A percentile compares a stretch with the other conserved stretches of the same genome.
These are phyloP conservation scores for Ecdyonurus torrentis DNA, from an alignment of 2,888 invertebrate species.

Conservation along the genomic window DNA sequence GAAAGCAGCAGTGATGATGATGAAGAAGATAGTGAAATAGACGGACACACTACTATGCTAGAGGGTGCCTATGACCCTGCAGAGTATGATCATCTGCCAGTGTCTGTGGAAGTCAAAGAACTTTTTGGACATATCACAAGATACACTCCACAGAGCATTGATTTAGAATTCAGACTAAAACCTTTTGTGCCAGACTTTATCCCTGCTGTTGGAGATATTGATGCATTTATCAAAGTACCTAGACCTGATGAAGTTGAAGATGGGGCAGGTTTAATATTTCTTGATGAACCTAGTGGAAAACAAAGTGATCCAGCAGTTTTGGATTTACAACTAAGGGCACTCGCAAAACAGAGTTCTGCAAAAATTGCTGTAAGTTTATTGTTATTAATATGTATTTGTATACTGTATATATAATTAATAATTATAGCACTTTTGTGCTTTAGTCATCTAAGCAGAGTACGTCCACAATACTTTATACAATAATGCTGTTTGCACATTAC, in stretches of 20 bases:
- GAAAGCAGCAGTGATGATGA: constrained; percentile 1
- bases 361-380: constrained; percentile 27
- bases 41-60: not conserved
- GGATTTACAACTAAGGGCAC: constrained; percentile 69
- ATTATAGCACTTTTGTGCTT: no score
- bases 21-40: not conserved
- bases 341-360: constrained; percentile 50
- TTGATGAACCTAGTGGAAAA: constrained; percentile 88
- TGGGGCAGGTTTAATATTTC: constrained; percentile 50
- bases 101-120: constrained; percentile 73
- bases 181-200: constrained; percentile 95
- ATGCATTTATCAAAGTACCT: constrained; percentile 88
- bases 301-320: constrained; percentile 93
- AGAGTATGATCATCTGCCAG: constrained; percentile 64
- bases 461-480: not conserved
- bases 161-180: constrained; percentile 74
- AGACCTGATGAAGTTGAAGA: constrained; percentile 56
- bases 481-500: no score
- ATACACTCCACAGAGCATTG: constrained; percentile 83
- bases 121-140: constrained; percentile 85
- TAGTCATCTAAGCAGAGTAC: not conserved
- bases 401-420: no score
- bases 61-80: constrained; percentile 50
- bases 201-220: constrained; percentile 96
- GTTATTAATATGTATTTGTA: not conserved